Evolutionary conservation across 2,113 vertebrate species (phyloP).

Genomic region (Microcebus lehilahytsara): DNA sequence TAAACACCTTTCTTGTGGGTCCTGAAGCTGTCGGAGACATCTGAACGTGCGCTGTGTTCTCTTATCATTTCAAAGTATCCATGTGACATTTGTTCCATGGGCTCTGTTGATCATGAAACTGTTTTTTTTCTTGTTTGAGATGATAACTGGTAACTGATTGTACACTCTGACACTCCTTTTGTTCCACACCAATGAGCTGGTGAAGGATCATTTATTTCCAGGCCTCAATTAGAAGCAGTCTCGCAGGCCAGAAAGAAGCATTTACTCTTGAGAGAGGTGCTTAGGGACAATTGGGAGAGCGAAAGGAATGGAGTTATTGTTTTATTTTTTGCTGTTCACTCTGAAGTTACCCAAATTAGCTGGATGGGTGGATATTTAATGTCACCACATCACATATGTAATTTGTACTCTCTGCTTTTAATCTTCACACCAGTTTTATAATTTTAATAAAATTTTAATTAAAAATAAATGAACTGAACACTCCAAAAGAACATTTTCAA

Average conservation of each 20-base stretch:
- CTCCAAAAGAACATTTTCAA: slow-evolving; percentile 57
- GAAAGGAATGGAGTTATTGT: neutral
- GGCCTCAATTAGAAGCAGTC: neutral
- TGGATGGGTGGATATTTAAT: slow-evolving; percentile 55
- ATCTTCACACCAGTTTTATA: slow-evolving; percentile 64
- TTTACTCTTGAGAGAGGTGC: neutral
- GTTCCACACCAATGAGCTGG: neutral
- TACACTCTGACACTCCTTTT: neutral
- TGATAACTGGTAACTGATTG: neutral
- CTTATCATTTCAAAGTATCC: neutral
- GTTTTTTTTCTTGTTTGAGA: neutral
- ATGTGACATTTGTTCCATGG: neutral
- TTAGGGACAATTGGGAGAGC: neutral
- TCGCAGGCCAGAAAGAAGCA: neutral
- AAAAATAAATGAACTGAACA: slow-evolving; percentile 75
- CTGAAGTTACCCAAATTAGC: slow-evolving; percentile 40
- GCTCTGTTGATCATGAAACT: neutral
- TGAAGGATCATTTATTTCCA: neutral
- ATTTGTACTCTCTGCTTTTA: slow-evolving; percentile 61
- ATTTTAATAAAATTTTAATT: slow-evolving; percentile 74
- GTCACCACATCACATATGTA: slow-evolving; percentile 8
- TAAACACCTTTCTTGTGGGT: too few species aligned
- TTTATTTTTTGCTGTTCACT: slow-evolving; percentile 18
- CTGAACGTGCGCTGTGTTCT: neutral
- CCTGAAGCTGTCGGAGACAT: neutral